Evolutionary conservation across 1,140 invertebrate genomes (phyloP), one percentile per base, ranked within the genome.

Genomic region (Colletes gigas): DNA sequence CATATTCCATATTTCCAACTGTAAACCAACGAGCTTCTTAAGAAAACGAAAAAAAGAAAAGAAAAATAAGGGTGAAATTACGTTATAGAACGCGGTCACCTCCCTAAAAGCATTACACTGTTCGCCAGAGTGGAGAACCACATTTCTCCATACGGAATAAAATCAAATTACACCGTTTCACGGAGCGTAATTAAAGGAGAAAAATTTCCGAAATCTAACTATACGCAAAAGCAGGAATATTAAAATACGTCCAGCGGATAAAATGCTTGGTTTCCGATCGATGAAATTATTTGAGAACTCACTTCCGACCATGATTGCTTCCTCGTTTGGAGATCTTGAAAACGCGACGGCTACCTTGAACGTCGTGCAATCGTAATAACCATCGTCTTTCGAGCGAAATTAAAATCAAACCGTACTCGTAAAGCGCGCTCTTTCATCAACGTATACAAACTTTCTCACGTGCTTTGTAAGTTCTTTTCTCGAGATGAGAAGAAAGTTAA

Each of bases 261-360:
- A n/a, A n/a, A n/a, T n/a, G n/a, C 8, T n/a, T 39, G 14, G 10
- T n/a, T 69, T 19, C 3, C 41, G 44, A 1, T 57, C 60, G 41
- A 69, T 69, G 65, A 69, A 77, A 77, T 77, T 60, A 77, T 77
- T 60, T 77, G 59, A 77, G 69, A 30, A 60, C 19, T 4, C 19
- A 5, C 15, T 10, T 9, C 52, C 4, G 39, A 14, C 17, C 21
- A 21, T 50, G 41, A 59, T 67, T 19, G 41, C 39, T 12, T 50
- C 44, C n/a, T 14, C 8, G 39, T 21, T 8, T 14, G 15, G 47
- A 62, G 52, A 69, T 78, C 66, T 41, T 10, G 21, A 68, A 60
- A 50, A 50, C 39, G 30, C 59, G n/a, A 47, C n/a, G 7, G 4
- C 60, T 50, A 55, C 19, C 19, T 55, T 55, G 44, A 50, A n/a